phyloP scores from a whole-genome alignment of 1,140 invertebrate species.

The Musca vetustissima region DNA sequence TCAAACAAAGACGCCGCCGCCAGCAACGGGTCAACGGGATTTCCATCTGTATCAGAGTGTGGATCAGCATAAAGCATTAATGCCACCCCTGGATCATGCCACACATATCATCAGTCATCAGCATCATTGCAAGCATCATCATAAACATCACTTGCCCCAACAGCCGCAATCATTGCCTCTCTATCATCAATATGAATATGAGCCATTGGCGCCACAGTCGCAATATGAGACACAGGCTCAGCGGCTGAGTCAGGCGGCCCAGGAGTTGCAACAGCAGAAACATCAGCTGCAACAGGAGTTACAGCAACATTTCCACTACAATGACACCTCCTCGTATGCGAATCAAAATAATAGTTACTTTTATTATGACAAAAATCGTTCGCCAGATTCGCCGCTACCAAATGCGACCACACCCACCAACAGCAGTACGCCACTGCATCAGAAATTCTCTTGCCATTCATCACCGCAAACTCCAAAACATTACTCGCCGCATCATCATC shows the following conservation, averaged over 20 bases:
- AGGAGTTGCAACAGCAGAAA: constrained; percentile 27
- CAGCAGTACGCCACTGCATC: background rate
- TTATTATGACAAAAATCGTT: background rate
- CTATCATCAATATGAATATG: constrained; percentile 1
- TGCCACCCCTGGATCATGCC: constrained; percentile 26
- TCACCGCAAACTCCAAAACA: constrained; percentile 1
- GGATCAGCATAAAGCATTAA: constrained; percentile 23
- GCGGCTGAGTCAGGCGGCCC: constrained; percentile 14
- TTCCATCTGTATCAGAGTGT: constrained; percentile 9
- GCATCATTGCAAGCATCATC: constrained; percentile 25
- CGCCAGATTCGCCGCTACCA: constrained; percentile 2
- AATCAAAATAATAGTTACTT: background rate
- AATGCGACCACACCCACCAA: too few relatives aligned
- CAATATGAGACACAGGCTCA: constrained; percentile 21
- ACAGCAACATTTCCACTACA: constrained; percentile 39
- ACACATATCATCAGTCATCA: constrained; percentile 21
- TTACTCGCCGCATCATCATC: too few relatives aligned
- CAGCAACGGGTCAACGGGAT: constrained; percentile 3
- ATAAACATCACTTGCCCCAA: constrained; percentile 27
- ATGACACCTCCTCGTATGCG: background rate
- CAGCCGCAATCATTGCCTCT: constrained; percentile 18
- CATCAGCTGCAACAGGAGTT: constrained; percentile 28
- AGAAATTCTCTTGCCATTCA: constrained; percentile 10
- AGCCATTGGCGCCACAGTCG: too few relatives aligned
- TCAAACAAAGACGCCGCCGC: background rate